phyloP scores from a whole-genome alignment of 2,113 vertebrate species.

The Dipodomys stephensi region DNA sequence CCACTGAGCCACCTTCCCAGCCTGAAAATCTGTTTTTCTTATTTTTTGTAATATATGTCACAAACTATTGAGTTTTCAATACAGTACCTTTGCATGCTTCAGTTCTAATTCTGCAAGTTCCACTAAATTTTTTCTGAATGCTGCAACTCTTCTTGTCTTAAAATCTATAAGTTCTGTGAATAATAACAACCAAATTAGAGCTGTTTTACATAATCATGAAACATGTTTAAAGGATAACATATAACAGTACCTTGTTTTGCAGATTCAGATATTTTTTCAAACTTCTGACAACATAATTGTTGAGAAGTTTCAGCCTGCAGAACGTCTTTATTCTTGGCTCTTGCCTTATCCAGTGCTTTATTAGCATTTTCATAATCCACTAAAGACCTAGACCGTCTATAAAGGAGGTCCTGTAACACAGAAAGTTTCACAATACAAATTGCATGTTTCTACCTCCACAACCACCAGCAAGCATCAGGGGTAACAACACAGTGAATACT shows the following conservation, averaged over 20 bases:
- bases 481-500: background rate
- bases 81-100: conserved; percentile 97
- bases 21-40: background rate
- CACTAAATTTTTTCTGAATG: conserved; percentile 99
- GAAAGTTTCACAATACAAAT: background rate
- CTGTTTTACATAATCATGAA: background rate
- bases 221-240: background rate
- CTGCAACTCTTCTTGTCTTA: conserved; percentile 98
- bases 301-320: conserved; percentile 98
- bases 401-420: conserved; percentile 94
- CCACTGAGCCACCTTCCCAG: too few relatives aligned
- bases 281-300: conserved; percentile 98
- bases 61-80: conserved; percentile 25
- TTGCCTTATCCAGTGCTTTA: conserved; percentile 98
- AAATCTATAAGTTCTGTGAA: conserved; percentile 96
- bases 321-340: conserved; percentile 98
- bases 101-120: conserved; percentile 99
- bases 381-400: conserved; percentile 96
- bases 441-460: background rate
- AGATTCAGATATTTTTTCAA: conserved; percentile 99
- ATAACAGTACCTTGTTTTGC: conserved; percentile 95
- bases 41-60: conserved; percentile 2
- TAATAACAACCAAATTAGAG: conserved; percentile 56
- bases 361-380: conserved; percentile 99
- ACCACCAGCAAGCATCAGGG: background rate